Conservation (phyloP, 2,113 vertebrate genomes). For the Aptenodytes patagonicus region DNA sequence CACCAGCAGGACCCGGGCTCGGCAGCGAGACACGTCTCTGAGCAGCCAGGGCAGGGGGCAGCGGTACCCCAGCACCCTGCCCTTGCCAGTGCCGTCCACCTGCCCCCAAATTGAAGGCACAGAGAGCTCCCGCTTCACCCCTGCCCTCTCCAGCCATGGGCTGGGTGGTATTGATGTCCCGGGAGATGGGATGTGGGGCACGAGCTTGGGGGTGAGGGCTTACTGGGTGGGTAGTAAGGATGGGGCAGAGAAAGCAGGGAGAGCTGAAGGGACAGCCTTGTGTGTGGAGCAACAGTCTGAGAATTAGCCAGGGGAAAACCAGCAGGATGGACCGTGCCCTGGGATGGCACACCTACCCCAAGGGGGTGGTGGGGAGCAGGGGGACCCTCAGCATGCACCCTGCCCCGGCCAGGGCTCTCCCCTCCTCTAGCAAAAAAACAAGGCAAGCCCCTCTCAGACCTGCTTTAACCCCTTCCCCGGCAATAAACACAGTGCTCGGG, state of each 20-base stretch:
- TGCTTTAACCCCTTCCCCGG: neutral
- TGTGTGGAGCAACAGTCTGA: neutral
- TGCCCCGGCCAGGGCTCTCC: neutral
- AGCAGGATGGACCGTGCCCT: neutral
- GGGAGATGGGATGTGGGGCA: accelerated
- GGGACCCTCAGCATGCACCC: neutral
- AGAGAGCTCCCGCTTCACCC: neutral
- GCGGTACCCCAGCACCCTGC: neutral
- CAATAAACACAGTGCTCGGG: accelerated
- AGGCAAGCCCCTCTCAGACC: neutral
- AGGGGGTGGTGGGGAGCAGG: neutral
- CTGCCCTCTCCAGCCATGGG: neutral
- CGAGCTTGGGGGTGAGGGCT: neutral
- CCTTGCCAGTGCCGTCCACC: neutral
- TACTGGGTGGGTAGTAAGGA: accelerated
- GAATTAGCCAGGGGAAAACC: neutral
- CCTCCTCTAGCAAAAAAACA: neutral
- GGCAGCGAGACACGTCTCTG: accelerated
- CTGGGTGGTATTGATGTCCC: neutral
- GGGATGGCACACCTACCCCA: neutral
- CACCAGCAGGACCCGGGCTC: neutral
- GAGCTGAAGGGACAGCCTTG: neutral
- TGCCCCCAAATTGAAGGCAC: neutral
- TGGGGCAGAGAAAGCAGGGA: neutral
- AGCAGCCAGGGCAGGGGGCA: neutral